Percentiles rank a stretch among this genome's conserved stretches.
Evolutionary conservation across 1,140 invertebrate species (phyloP).

Genomic region (Uloborus diversus): DNA sequence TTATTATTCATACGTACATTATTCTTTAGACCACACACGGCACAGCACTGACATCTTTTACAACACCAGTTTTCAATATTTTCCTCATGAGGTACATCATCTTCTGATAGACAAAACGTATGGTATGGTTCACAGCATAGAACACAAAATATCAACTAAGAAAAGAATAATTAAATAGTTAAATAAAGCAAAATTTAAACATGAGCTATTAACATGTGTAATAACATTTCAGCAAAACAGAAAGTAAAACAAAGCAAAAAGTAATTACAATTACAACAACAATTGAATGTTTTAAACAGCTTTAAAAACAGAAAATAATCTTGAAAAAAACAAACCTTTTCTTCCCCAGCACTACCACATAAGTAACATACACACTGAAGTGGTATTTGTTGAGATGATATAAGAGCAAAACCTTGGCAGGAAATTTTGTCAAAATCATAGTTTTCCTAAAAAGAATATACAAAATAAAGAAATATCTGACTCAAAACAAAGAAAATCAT

Average conservation of each 20-base stretch:
- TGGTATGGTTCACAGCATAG: slow-evolving; percentile 95
- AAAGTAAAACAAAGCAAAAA: neutral
- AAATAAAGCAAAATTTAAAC: slow-evolving; percentile 51
- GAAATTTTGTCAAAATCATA: slow-evolving; percentile 86
- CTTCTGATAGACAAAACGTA: slow-evolving; percentile 79
- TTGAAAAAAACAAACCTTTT: slow-evolving; percentile 71
- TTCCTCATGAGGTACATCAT: slow-evolving; percentile 67
- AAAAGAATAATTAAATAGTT: neutral
- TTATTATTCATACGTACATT: slow-evolving; percentile 63
- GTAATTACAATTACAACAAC: slow-evolving; percentile 37
- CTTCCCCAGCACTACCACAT: slow-evolving; percentile 87
- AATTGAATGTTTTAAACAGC: neutral
- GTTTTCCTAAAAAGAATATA: slow-evolving; percentile 73
- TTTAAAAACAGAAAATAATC: neutral
- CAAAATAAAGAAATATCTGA: neutral
- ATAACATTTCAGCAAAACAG: neutral
- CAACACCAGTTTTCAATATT: slow-evolving; percentile 77
- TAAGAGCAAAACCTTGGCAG: slow-evolving; percentile 84
- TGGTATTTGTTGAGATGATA: slow-evolving; percentile 77
- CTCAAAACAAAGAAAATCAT: too few species aligned
- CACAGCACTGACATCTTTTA: slow-evolving; percentile 77
- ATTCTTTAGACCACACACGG: slow-evolving; percentile 70
- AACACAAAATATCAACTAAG: slow-evolving; percentile 82
- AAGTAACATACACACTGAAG: slow-evolving; percentile 82
- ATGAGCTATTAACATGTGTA: neutral